Evolutionary conservation across 2,797 vertebrate species (phyloP).

Genomic region (Pteronotus mesoamericanus): DNA sequence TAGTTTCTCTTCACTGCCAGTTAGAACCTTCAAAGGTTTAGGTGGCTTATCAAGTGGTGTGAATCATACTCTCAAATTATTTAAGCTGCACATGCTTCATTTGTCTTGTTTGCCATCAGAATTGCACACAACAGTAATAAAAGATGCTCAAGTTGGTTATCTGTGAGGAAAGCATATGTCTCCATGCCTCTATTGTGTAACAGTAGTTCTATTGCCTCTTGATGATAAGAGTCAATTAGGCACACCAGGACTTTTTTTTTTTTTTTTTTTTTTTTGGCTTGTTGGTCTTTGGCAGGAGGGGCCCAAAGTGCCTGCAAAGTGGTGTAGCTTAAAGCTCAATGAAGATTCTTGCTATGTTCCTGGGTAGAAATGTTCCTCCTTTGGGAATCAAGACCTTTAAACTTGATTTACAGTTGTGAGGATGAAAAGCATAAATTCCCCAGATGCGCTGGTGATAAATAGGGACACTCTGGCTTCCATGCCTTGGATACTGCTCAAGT

Average conservation of each 20-base stretch:
- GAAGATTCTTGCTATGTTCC: neutral
- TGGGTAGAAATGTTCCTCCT: neutral
- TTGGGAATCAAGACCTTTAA: neutral
- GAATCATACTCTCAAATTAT: neutral
- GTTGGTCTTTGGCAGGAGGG: neutral
- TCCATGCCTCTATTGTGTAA: neutral
- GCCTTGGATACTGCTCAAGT: neutral
- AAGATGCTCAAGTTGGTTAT: neutral
- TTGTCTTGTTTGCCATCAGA: neutral
- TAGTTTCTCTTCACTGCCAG: neutral
- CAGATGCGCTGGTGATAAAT: neutral
- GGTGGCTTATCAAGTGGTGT: neutral
- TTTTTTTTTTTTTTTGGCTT: neutral
- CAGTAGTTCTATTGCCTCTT: neutral
- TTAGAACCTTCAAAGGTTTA: neutral
- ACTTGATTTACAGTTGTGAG: neutral
- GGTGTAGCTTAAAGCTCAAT: neutral
- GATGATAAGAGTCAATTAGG: neutral
- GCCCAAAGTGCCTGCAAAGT: neutral
- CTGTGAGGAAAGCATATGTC: neutral
- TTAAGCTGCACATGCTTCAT: neutral
- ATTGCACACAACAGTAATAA: neutral
- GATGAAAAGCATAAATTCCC: slow-evolving; percentile 4
- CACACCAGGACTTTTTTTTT: neutral
- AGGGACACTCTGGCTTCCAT: neutral